phyloP scores from a whole-genome alignment of 2,888 invertebrate genomes.

The Drosophila percnosoma region DNA sequence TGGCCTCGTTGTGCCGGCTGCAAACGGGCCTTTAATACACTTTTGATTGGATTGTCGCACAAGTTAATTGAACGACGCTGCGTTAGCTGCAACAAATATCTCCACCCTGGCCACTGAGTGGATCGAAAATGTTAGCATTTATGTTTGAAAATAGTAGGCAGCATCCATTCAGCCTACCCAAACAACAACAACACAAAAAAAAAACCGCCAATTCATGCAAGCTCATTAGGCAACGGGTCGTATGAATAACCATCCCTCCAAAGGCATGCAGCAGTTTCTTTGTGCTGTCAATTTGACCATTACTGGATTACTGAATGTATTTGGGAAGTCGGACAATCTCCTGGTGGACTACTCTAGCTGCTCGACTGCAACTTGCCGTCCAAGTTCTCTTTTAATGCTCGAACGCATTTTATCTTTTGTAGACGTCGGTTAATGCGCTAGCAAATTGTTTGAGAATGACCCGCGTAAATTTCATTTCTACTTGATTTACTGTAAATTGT shows the following conservation, averaged over 20 bases:
- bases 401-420: constrained; percentile 71
- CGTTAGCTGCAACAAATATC: constrained; percentile 25
- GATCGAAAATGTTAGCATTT: constrained; percentile 64
- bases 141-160: constrained; percentile 64
- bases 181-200: constrained; percentile 32
- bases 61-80: constrained; percentile 76
- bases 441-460: constrained; percentile 78
- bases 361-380: constrained; percentile 27
- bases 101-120: constrained; percentile 57
- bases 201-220: constrained; percentile 68
- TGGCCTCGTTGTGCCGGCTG: constrained; percentile 58
- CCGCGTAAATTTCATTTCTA: constrained; percentile 73
- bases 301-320: constrained; percentile 38
- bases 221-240: constrained; percentile 71
- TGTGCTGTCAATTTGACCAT: constrained; percentile 34
- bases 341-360: background rate
- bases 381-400: constrained; percentile 57
- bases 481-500: constrained; percentile 78
- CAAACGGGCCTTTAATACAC: constrained; percentile 76
- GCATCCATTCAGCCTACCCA: constrained; percentile 21
- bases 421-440: constrained; percentile 56
- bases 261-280: constrained; percentile 35
- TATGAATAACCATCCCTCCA: constrained; percentile 42
- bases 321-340: constrained; percentile 6
- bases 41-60: constrained; percentile 81